Percentiles rank a stretch among this genome's conserved stretches.
Evolutionary conservation across 1,140 invertebrate genomes (phyloP).

Genomic region (Eubasilissa regina): DNA sequence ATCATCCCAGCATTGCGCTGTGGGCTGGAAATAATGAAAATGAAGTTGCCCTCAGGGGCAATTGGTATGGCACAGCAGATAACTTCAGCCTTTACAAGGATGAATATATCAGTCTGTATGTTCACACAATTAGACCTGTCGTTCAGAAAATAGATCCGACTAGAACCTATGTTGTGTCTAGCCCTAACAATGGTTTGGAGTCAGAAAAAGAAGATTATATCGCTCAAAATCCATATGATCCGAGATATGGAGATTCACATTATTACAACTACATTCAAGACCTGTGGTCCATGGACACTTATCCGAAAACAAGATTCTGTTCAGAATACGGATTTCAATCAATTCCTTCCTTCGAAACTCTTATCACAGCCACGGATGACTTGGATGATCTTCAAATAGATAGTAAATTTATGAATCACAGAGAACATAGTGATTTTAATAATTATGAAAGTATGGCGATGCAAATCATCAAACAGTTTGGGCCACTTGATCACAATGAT

Average conservation of each 20-base stretch:
- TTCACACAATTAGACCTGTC: constrained; percentile 81
- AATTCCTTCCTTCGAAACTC: constrained; percentile 80
- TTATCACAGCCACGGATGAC: constrained; percentile 72
- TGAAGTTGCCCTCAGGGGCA: constrained; percentile 88
- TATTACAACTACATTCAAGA: constrained; percentile 92
- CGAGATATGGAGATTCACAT: constrained; percentile 93
- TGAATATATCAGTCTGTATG: constrained; percentile 93
- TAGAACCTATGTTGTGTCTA: constrained; percentile 86
- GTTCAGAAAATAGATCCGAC: constrained; percentile 76
- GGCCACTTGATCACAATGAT: constrained; percentile 71
- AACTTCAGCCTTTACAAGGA: constrained; percentile 77
- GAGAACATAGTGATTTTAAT: constrained; percentile 84
- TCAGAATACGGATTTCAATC: constrained; percentile 98
- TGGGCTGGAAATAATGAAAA: constrained; percentile 99
- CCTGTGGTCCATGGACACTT: constrained; percentile 85
- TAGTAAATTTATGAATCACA: constrained; percentile 79
- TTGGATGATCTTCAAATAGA: constrained; percentile 75
- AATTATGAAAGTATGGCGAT: constrained; percentile 78
- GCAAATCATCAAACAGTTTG: constrained; percentile 76
- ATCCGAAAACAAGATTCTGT: constrained; percentile 87
- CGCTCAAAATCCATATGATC: constrained; percentile 83
- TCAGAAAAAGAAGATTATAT: constrained; percentile 85
- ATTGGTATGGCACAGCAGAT: constrained; percentile 85
- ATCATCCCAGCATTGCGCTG: constrained; percentile 91
- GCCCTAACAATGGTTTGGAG: constrained; percentile 91